Evolutionary conservation across 2,797 vertebrate species (phyloP).

Genomic region (Catharus ustulatus): DNA sequence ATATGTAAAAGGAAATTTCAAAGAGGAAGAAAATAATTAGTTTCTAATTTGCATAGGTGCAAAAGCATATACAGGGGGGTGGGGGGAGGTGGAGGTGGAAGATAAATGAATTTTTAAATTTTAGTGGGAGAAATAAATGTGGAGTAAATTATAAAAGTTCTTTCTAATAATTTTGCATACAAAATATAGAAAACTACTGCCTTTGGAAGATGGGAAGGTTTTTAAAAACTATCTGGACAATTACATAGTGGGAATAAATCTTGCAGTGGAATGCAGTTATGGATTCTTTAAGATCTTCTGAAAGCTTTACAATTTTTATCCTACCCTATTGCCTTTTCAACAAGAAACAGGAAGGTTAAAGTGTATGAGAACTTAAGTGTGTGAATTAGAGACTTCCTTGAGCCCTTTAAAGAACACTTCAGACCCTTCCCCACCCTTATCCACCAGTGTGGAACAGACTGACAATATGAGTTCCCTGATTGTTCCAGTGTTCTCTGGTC

Average conservation of each 20-base stretch:
- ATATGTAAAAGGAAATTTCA: not conserved
- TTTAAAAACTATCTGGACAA: not conserved
- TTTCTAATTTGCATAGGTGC: not conserved
- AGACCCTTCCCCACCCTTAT: not conserved
- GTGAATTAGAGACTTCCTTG: not conserved
- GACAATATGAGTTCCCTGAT: not conserved
- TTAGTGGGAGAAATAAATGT: not conserved
- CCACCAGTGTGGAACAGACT: not conserved
- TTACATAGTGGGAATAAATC: not conserved
- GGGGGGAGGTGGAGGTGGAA: not conserved
- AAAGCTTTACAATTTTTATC: not conserved
- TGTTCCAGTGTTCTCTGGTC: not conserved
- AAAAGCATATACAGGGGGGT: fast-evolving
- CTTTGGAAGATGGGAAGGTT: not conserved
- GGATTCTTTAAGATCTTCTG: not conserved
- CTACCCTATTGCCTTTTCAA: not conserved
- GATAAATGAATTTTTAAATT: not conserved
- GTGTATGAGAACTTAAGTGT: not conserved
- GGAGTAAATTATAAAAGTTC: not conserved
- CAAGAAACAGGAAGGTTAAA: not conserved
- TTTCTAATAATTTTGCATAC: not conserved
- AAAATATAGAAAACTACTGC: not conserved
- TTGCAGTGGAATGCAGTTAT: not conserved
- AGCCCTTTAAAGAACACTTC: not conserved
- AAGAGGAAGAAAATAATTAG: not conserved